Base-by-base conservation (phyloP, 2,888 invertebrate genomes). In the Notodonta ziczac region DNA sequence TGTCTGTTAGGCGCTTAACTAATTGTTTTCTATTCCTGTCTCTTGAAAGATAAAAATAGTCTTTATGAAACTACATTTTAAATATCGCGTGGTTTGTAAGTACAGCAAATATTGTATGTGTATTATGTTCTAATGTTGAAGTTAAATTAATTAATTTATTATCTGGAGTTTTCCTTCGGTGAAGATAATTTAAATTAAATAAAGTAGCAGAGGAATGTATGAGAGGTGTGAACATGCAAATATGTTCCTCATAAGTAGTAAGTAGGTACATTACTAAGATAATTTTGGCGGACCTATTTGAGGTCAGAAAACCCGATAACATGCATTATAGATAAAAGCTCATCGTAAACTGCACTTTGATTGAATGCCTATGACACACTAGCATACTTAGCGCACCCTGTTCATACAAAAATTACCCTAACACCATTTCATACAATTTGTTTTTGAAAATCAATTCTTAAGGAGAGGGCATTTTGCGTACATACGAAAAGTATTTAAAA, bases 311-410 rank as follows among this genome's bases (percentile, higher is more conserved):
- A 32, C 2, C 39, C n/a, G 14, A 39, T 8, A 52, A 12, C 24
- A 39, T 12, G 7, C 12, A 35, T 9, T 5, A 53, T 35, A 53
- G 13, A 54, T 39, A 54, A 14, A 14, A 39, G 39, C 39, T 54
- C 14, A 39, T 13, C 39, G 8, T 40, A 39, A 54, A 39, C 35
- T 54, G 14, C 52, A 52, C 52, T 16, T 16, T 54, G 52, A 52
- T 52, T 10, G 13, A 32, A 52, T 16, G 12, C n/a, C 48, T 55
- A 40, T 55, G 55, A 40, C 55, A 55, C 16, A 55, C 55, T 55
- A 55, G 55, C 55, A 40, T 8, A 40, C n/a, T 40, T 55, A 51
- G 4, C 51, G 12, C 12, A 51, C 12, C 32, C 8, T 5, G 16
- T 5, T 16, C 4, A 8, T 12, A 10, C 6, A 51, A 51, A 51